These are phyloP conservation scores for Drosophila austrosaltans DNA, from an alignment of 2,888 invertebrate species.

Conservation along the genomic window DNA sequence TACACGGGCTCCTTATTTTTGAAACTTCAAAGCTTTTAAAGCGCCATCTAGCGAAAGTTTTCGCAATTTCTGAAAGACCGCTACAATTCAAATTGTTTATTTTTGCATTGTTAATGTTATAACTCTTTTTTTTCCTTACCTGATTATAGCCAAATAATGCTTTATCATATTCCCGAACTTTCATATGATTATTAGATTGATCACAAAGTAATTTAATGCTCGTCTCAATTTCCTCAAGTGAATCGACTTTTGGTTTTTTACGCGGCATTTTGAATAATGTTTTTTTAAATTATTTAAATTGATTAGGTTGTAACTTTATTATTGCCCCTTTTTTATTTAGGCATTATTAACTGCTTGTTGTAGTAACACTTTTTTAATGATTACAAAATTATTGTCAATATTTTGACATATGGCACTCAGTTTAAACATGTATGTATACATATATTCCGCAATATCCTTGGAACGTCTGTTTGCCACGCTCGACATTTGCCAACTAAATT, in stretches of 20 bases:
- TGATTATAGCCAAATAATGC: slow-evolving; percentile 89
- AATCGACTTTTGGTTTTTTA: slow-evolving; percentile 82
- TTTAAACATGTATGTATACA: not conserved
- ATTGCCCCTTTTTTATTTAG: not conserved
- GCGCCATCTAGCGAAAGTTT: not conserved
- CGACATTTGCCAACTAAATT: slow-evolving; percentile 60
- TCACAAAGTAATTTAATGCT: slow-evolving; percentile 89
- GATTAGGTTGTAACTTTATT: not conserved
- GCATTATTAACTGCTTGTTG: not conserved
- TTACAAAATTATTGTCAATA: not conserved
- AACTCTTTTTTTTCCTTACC: slow-evolving; percentile 84
- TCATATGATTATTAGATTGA: slow-evolving; percentile 91
- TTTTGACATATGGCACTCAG: not conserved
- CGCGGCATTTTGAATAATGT: slow-evolving; percentile 69
- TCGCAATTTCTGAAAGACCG: not conserved
- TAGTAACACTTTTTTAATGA: too few species aligned
- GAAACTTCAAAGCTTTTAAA: not conserved
- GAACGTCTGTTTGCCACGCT: slow-evolving; percentile 47
- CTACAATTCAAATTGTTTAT: not conserved
- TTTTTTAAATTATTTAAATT: not conserved
- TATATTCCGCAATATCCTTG: slow-evolving; percentile 12
- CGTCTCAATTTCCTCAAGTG: slow-evolving; percentile 82
- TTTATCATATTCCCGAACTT: slow-evolving; percentile 89
- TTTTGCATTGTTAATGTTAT: not conserved
- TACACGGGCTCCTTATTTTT: not conserved